A percentile compares a stretch with the other conserved stretches of the same genome.
Evolutionary conservation across 2,888 invertebrate species (phyloP).

Genomic region (Ormyrus nitidulus): DNA sequence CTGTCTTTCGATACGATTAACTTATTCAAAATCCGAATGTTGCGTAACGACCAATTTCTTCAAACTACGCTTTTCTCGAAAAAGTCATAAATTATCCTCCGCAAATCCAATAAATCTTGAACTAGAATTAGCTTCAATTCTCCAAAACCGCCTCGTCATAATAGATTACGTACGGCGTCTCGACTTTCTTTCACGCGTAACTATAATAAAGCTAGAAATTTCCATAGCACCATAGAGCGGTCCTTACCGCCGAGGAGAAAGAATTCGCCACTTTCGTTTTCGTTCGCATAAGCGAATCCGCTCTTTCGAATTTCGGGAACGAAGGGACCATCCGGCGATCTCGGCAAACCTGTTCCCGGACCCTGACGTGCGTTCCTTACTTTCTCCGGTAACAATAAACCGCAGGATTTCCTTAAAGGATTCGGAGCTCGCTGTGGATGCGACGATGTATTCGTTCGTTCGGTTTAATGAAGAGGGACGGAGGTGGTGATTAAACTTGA

Average conservation of each 20-base stretch:
- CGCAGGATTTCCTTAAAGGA: slow-evolving; percentile 45
- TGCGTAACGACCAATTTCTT: no score
- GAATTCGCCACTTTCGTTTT: slow-evolving; percentile 38
- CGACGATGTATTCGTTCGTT: slow-evolving; percentile 17
- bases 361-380: slow-evolving; percentile 37
- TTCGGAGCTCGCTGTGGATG: slow-evolving; percentile 18
- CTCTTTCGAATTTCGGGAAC: slow-evolving; percentile 32
- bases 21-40: no score
- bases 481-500: no score
- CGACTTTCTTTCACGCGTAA: not conserved
- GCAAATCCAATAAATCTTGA: no score
- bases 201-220: not conserved
- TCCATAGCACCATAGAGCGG: no score
- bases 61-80: no score
- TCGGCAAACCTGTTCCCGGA: slow-evolving; percentile 44
- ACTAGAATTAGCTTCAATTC: not conserved
- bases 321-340: slow-evolving; percentile 19
- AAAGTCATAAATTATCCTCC: no score
- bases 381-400: slow-evolving; percentile 54
- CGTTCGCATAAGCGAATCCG: slow-evolving; percentile 9
- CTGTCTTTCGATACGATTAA: no score
- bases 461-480: no score
- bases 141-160: not conserved
- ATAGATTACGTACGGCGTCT: not conserved
- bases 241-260: not conserved